Base-by-base conservation (phyloP, 2,888 invertebrate species). In the Druceiella hillmani region DNA sequence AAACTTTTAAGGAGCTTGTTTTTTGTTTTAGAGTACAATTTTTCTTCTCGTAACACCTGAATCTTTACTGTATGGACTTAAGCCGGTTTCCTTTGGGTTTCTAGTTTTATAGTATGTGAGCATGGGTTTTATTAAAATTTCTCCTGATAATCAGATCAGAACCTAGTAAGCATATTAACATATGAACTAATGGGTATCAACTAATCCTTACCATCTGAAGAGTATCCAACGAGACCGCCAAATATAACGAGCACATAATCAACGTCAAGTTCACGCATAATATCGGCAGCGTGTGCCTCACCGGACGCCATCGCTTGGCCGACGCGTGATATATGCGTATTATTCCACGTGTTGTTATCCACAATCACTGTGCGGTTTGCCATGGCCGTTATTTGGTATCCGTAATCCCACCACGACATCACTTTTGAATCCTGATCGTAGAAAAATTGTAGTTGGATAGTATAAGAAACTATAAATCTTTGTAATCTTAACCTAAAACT, bases 381-480 rank as follows among this genome's bases (percentile, higher is more conserved):
- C 97, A 99, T 98, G 1, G 97, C 95, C 1, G 98, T 97, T 70
- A 98, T 97, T 68, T 92, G 92, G 67, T 98, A 98, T 1, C 98
- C 98, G 66, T 98, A 99, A 76, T 97, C 95, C 95, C 98, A 99
- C 98, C 98, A 99, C 0, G 95, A 95, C 97, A 99, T 98, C 40
- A 99, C 86, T 61, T 91, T 88, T 1, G 97, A 85, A 64, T 97
- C 86, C 87, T 89, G 53, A 32, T 54, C 50, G 41, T 40, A 32
- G 41, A 39, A 36, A 35, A 17, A 37, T 39, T n/a, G n/a, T n/a
- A n/a, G n/a, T n/a, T n/a, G n/a, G n/a, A n/a, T n/a, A n/a, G 40
- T 40, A 45, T 39, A 41, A 38, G 12, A 25, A 25, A 34, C 37
- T 27, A 33, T 40, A 20, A 47, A 36, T 43, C 49, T 46, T 37